phyloP scores from a whole-genome alignment of 92 coral and sea anemone genomes.

The Parazoanthus darwini region DNA sequence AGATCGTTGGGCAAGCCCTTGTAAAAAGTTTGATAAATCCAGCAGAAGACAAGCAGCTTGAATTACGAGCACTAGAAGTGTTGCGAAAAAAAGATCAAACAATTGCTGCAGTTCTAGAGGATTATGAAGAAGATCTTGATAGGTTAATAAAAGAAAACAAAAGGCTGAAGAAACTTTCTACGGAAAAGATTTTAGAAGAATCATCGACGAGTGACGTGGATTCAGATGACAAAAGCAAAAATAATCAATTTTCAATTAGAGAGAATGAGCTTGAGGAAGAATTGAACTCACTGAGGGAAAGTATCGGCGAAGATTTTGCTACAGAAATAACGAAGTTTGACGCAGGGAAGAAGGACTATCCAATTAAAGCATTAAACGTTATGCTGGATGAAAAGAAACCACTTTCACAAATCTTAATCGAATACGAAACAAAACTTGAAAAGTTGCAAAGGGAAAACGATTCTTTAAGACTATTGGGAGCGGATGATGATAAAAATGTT shows the following conservation, averaged over 20 bases:
- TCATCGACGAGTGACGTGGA: not conserved
- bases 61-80: not conserved
- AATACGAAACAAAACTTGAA: conserved; percentile 9
- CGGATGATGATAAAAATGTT: not conserved
- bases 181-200: not conserved
- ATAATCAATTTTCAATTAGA: not conserved
- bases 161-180: not conserved
- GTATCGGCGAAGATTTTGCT: conserved; percentile 49
- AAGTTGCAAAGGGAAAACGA: not conserved
- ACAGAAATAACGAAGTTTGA: conserved; percentile 41
- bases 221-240: not conserved
- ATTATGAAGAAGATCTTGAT: conserved; percentile 9
- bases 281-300: conserved; percentile 37
- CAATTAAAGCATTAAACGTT: not conserved
- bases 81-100: not conserved
- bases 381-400: not conserved
- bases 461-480: not conserved
- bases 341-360: conserved; percentile 29
- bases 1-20: conserved; percentile 58
- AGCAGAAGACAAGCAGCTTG: not conserved
- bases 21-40: conserved; percentile 31
- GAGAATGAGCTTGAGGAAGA: not conserved
- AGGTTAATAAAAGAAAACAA: not conserved
- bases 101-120: not conserved
- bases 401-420: not conserved